Base-by-base conservation (phyloP, 1,140 invertebrate genomes). In the Drosophila fuyamai region DNA sequence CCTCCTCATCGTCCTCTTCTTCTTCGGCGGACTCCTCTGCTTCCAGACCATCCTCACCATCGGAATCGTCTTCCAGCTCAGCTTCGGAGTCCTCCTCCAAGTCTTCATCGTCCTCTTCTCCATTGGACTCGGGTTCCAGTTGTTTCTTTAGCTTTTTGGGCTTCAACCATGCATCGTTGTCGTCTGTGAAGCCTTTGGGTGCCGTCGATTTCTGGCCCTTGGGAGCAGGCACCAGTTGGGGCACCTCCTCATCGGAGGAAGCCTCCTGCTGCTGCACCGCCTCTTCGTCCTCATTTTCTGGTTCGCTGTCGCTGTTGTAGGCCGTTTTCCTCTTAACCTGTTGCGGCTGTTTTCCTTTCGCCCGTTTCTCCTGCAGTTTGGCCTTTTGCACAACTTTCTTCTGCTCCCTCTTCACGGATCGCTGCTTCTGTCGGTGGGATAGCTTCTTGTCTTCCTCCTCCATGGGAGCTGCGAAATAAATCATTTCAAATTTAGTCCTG, bases 111-210 rank as follows among this genome's bases (percentile, higher is more conserved):
- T 70, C 76, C 29, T 65, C 75, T 9, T 79, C 74, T 3, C 48
- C 59, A 13, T 72, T 70, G 5, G 65, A 58, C 35, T 65, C 88
- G 23, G 59, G 47, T 43, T 70, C 83, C 44, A 54, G 23, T 14
- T 47, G 13, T 16, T 94, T 93, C 55, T 93, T 86, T 79, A 94
- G 94, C 67, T 94, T 93, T 47, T 95, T 95, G 6, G 94, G 94
- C 83, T 95, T 96, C 48, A 96, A 85, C 95, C 95, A 96, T 50
- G 93, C 90, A 48, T 94, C 94, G 81, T 96, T 96, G 36, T 96
- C 95, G 94, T 96, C 95, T 55, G 95, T 94, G 71, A 94, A 96
- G 18, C 94, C 95, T 93, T 84, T 75, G 6, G 63, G 23, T 38
- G 62, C 41, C 7, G 29, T 8, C 1, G 58, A 27, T n/a, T 67